Base-by-base conservation (phyloP, 1,140 invertebrate species). In the Plutomurus gul region DNA sequence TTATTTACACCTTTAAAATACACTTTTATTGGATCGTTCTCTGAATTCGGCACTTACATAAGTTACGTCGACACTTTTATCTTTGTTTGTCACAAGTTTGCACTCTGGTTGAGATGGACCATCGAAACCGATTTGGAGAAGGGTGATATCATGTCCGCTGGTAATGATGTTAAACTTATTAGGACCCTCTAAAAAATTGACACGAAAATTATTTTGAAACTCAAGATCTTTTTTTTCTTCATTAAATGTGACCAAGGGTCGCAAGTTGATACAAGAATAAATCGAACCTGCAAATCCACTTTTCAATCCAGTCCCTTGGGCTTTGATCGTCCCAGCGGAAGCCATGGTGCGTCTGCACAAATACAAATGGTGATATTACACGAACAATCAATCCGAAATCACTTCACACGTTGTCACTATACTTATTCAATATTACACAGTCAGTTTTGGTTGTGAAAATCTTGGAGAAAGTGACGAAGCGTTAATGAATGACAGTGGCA, bases 21-120 rank as follows among this genome's bases (percentile, higher is more conserved):
- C 77, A 39, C 76, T 77, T 46, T 80, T 80, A 27, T 80, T 80
- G 2, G 79, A 75, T 10, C 77, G 75, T 75, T 80, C 79, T 80
- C 27, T 4, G n/a, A n/a, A n/a, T n/a, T n/a, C n/a, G n/a, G n/a
- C n/a, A n/a, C n/a, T n/a, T n/a, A n/a, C n/a, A n/a, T n/a, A 84
- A 0, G 60, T 49, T 10, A 74, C 79, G 37, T 84, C 79, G 13
- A 84, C 81, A 33, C 70, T 78, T 25, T 79, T 79, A 33, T 82
- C 83, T 46, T 81, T 82, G 22, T 80, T 46, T 5, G 76, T 80
- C 1, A 76, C 80, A 25, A 82, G 43, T 39, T 72, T 78, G 43
- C 81, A 81, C 75, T 84, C 82, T 10, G 77, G 77, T 51, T 79
- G 78, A 13, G 70, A 46, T 18, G 81, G 81, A 25, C 81, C 81